Percentiles rank a stretch among this genome's conserved stretches.
These are phyloP conservation scores for Sminthurinus aureus DNA, from an alignment of 2,888 invertebrate genomes.

Conservation along the genomic window DNA sequence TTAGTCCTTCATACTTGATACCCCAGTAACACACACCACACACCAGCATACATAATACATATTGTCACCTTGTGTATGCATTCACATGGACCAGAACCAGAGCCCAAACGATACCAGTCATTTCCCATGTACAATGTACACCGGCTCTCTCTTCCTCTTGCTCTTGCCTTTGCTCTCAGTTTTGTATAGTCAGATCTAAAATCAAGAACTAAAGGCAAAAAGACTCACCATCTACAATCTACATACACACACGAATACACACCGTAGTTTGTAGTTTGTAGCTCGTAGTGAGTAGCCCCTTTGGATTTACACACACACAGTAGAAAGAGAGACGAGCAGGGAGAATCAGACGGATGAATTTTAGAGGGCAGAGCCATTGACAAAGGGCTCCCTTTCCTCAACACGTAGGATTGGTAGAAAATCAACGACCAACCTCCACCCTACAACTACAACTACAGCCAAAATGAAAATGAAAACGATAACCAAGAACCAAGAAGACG, in stretches of 20 bases:
- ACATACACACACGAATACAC: not conserved
- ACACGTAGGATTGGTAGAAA: not conserved
- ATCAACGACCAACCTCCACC: not conserved
- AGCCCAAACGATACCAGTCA: no score
- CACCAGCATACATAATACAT: not conserved
- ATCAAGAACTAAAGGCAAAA: not conserved
- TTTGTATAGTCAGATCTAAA: not conserved
- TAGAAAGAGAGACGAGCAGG: not conserved
- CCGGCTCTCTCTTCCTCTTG: no score
- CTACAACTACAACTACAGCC: not conserved
- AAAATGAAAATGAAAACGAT: no score
- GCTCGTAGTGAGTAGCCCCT: no score
- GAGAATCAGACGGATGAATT: not conserved
- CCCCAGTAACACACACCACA: not conserved
- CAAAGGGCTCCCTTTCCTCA: conserved; percentile 2
- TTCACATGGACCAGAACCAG: no score
- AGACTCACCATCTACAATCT: no score
- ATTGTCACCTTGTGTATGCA: not conserved
- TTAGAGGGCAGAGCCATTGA: not conserved
- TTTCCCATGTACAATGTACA: no score
- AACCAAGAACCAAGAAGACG: no score
- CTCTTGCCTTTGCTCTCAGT: no score
- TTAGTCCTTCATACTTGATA: not conserved
- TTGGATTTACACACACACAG: no score
- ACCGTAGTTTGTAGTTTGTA: not conserved